A percentile compares a stretch with the other conserved stretches of the same genome.
phyloP scores from a whole-genome alignment of 2,888 invertebrate species.

The Drosophila ustulata region DNA sequence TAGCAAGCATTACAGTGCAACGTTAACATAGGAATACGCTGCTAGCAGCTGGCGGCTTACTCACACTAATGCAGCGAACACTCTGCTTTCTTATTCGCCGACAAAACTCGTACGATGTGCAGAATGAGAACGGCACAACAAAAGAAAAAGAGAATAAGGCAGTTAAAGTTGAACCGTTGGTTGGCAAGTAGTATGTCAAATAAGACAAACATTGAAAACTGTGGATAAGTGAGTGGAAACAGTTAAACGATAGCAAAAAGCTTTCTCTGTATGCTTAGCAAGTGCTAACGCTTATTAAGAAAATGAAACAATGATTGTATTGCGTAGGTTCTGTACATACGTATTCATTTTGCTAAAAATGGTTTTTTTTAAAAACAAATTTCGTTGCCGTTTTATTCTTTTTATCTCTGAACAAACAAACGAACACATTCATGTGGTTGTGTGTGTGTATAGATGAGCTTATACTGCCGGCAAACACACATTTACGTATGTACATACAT shows the following conservation, averaged over 20 bases:
- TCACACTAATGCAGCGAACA: constrained; percentile 34
- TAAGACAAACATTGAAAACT: constrained; percentile 19
- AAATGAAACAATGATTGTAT: constrained; percentile 18
- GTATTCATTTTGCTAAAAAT: not conserved
- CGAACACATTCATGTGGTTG: not conserved
- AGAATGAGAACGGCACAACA: constrained; percentile 57
- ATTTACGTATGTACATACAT: not conserved
- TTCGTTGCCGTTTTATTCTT: not conserved
- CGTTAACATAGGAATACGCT: constrained; percentile 39
- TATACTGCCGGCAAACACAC: constrained; percentile 1
- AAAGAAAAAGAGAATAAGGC: constrained; percentile 58
- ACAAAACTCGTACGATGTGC: constrained; percentile 78
- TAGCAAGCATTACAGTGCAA: constrained; percentile 50
- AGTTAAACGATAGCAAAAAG: constrained; percentile 20
- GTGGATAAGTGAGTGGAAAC: not conserved
- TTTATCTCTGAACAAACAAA: constrained; percentile 6
- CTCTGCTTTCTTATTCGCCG: constrained; percentile 74
- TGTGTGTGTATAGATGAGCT: not conserved
- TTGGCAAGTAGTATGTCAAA: constrained; percentile 33
- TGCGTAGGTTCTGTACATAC: constrained; percentile 20
- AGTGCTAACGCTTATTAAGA: not conserved
- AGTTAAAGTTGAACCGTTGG: constrained; percentile 37
- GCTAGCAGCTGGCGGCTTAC: constrained; percentile 42
- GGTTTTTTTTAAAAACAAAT: not conserved
- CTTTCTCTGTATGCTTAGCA: constrained; percentile 3